phyloP scores from a whole-genome alignment of 2,113 vertebrate species.

The Gallinago jamesoni region DNA sequence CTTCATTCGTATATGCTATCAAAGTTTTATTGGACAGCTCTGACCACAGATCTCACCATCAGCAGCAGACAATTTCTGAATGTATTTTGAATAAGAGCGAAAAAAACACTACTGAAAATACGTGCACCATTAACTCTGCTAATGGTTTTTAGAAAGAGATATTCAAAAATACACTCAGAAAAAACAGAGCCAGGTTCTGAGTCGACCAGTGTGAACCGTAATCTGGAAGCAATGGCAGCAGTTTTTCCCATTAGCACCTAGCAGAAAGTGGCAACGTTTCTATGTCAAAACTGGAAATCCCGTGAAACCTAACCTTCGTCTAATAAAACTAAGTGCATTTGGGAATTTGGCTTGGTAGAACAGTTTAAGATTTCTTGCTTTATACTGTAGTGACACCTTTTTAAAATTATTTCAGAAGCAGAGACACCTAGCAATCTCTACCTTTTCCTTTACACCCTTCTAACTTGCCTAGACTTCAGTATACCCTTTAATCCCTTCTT shows the following conservation, averaged over 20 bases:
- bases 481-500: neutral
- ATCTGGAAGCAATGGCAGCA: neutral
- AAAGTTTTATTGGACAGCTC: neutral
- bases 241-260: neutral
- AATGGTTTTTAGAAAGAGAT: constrained; percentile 38
- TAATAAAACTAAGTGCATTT: neutral
- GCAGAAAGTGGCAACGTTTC: neutral
- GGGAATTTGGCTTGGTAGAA: neutral
- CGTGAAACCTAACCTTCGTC: neutral
- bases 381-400: neutral
- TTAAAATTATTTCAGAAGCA: neutral
- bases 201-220: neutral
- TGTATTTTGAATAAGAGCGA: neutral
- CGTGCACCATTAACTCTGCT: constrained; percentile 26
- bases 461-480: neutral
- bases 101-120: neutral
- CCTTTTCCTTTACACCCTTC: neutral
- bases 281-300: neutral
- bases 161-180: constrained; percentile 30
- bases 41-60: neutral
- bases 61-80: neutral
- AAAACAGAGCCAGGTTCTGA: neutral
- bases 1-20: neutral
- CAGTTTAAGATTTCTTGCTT: neutral
- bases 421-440: neutral